Base-by-base conservation (phyloP, 2,797 vertebrate genomes). In the Gephyroberyx darwinii region DNA sequence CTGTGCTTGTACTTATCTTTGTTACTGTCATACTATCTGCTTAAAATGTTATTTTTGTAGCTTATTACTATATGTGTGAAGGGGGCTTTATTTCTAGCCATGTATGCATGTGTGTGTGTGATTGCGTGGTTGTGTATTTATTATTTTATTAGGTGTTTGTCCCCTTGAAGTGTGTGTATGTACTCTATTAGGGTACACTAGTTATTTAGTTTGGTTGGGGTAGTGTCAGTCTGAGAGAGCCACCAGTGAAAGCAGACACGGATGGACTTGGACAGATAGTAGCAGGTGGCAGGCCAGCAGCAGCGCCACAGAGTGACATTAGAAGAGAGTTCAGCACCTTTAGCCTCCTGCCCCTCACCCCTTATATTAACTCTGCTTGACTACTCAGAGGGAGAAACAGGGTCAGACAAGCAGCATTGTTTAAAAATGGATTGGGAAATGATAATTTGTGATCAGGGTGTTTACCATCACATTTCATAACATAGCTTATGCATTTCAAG, bases 201-300 rank as follows among this genome's bases (percentile, higher is more conserved):
- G 45, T 65, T 19, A 55, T 14, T 57, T 4, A 22, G 48, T 59
- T 10, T 12, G 63, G 22, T 37, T 45, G 16, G 60, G 45, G 65
- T 19, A 9, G 70, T 26, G 55, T 74, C 22, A 22, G 81, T 70
- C 47, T 71, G 55, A 75, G 62, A 68, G 65, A 35, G 7, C 13
- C 54, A 17, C 51, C 37, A 64, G 82, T 92, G 92, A 94, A 93
- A 95, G 91, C 82, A 86, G 92, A 95, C 89, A 88, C 89, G 81
- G 83, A 67, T 51, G 74, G 81, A 77, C 88, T 80, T 80, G 88
- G 91, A 95, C 92, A 91, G 92, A 89, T 80, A 67, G 88, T 81
- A 94, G 91, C 94, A 95, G 94, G 92, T 95, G 94, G 90, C 63
- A 60, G 74, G 22, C 48, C 41, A 56, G 78, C 69, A 53, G 68